Conservation (phyloP, 2,888 invertebrate species). For the Gari tellinella region DNA sequence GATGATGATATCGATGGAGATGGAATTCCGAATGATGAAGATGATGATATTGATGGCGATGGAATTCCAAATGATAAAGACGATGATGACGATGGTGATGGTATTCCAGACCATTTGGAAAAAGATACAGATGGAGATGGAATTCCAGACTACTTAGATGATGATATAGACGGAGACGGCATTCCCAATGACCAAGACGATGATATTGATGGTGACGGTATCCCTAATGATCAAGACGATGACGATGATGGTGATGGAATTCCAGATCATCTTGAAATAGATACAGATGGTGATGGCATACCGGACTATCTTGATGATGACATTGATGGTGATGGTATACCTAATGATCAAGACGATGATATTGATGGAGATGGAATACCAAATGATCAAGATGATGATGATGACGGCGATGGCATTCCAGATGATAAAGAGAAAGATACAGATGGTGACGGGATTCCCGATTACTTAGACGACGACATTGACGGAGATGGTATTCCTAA, state of each 20-base stretch:
- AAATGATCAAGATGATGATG: slow-evolving; percentile 10
- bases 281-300: slow-evolving; percentile 78
- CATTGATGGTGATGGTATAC: slow-evolving; percentile 72
- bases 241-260: slow-evolving; percentile 70
- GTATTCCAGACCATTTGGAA: slow-evolving; percentile 73
- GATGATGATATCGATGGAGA: slow-evolving; percentile 79
- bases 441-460: slow-evolving; percentile 75
- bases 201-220: slow-evolving; percentile 78
- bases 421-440: slow-evolving; percentile 55
- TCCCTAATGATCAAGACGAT: slow-evolving; percentile 68
- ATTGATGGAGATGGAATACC: slow-evolving; percentile 54
- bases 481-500: slow-evolving; percentile 81
- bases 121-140: slow-evolving; percentile 78
- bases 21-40: slow-evolving; percentile 71
- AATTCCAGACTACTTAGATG: slow-evolving; percentile 71
- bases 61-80: slow-evolving; percentile 76
- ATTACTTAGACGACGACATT: slow-evolving; percentile 70
- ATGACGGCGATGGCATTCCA: slow-evolving; percentile 33
- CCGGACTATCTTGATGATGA: slow-evolving; percentile 72
- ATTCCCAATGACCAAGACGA: slow-evolving; percentile 75
- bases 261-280: slow-evolving; percentile 68
- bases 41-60: slow-evolving; percentile 75
- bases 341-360: slow-evolving; percentile 66
- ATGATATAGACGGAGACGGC: slow-evolving; percentile 76
- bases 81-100: slow-evolving; percentile 74